Percentiles rank a stretch among this genome's conserved stretches.
These are phyloP conservation scores for Castor canadensis DNA, from an alignment of 2,113 vertebrate genomes.

Conservation along the genomic window DNA sequence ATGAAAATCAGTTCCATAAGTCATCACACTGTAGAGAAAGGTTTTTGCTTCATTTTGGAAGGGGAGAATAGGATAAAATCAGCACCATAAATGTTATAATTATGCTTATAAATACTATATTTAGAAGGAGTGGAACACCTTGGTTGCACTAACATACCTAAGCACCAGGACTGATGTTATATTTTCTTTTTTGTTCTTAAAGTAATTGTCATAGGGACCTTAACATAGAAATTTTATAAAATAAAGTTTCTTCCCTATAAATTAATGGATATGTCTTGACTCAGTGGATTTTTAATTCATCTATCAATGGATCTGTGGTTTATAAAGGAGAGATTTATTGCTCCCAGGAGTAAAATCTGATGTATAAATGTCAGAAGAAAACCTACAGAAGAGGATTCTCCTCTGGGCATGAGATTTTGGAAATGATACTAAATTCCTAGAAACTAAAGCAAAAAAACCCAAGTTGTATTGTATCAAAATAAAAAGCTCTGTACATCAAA, in stretches of 20 bases:
- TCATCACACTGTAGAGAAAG: neutral
- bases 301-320: neutral
- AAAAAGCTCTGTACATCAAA: neutral
- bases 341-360: neutral
- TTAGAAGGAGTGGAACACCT: neutral
- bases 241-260: neutral
- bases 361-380: neutral
- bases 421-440: neutral
- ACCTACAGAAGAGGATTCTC: neutral
- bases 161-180: rapidly evolving
- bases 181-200: neutral
- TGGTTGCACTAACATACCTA: neutral
- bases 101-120: too few relatives aligned
- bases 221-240: neutral
- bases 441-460: neutral
- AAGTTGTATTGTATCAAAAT: neutral
- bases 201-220: neutral
- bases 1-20: neutral
- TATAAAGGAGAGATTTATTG: neutral
- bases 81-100: neutral
- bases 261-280: neutral
- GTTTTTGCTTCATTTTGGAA: neutral
- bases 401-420: neutral
- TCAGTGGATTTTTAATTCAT: neutral
- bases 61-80: neutral